Percentiles rank a stretch among this genome's conserved stretches.
Evolutionary conservation across 1,140 invertebrate species (phyloP).

Genomic region (Drosophila parabipectinata): DNA sequence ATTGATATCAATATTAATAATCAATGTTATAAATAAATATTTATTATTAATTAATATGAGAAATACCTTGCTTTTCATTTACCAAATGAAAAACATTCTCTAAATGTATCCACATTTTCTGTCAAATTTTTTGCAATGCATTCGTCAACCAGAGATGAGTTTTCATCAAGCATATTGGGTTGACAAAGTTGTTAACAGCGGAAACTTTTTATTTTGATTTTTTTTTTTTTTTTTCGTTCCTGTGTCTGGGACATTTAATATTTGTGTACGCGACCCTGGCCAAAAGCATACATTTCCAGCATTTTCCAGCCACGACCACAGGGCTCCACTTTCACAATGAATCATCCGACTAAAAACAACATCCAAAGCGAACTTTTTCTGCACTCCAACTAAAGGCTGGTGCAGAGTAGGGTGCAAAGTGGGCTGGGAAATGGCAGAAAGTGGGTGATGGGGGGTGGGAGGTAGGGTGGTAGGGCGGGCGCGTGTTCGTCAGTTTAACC

Average conservation of each 20-base stretch:
- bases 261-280: conserved; percentile 24
- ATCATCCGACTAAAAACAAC: conserved; percentile 65
- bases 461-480: conserved; percentile 12
- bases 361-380: conserved; percentile 39
- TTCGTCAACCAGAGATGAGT: conserved; percentile 53
- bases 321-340: conserved; percentile 71
- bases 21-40: no score
- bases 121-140: conserved; percentile 17
- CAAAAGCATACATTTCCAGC: conserved; percentile 47
- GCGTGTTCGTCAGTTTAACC: conserved; percentile 83
- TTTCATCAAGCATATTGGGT: conserved; percentile 61
- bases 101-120: neutral
- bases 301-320: conserved; percentile 47
- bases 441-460: neutral
- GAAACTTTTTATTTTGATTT: conserved; percentile 10
- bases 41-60: no score
- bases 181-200: conserved; percentile 56
- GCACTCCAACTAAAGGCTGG: conserved; percentile 23
- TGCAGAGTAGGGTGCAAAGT: neutral
- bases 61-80: no score
- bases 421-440: neutral
- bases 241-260: conserved; percentile 18
- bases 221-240: neutral
- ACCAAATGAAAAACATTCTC: no score
- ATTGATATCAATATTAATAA: no score